Conservation (phyloP, 1,140 invertebrate species). For the Branchinecta lynchi region DNA sequence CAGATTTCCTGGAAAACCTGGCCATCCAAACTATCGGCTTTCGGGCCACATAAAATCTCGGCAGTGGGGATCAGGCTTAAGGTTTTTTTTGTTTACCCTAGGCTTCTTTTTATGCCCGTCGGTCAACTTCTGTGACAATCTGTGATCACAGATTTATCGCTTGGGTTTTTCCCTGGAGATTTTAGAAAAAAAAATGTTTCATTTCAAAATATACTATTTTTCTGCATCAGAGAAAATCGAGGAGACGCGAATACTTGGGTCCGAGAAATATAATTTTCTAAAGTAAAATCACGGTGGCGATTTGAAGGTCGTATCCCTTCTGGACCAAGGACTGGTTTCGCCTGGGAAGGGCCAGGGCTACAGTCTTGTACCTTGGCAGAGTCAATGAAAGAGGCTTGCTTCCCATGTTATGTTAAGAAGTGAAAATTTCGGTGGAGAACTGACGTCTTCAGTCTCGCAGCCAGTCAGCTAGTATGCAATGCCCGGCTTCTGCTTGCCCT, state of each 20-base stretch:
- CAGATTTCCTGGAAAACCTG: too few relatives aligned
- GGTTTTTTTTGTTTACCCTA: not conserved
- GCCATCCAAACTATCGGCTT: not conserved
- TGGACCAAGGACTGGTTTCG: not conserved
- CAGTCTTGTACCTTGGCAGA: not conserved
- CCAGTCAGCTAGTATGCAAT: too few relatives aligned
- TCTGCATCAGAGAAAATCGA: not conserved
- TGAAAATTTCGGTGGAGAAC: too few relatives aligned
- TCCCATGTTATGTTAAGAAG: too few relatives aligned
- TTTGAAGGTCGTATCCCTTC: not conserved
- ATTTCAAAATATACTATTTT: not conserved
- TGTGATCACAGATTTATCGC: not conserved
- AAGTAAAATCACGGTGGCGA: not conserved
- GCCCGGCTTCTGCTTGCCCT: too few relatives aligned
- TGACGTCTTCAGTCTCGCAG: too few relatives aligned
- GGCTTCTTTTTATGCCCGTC: not conserved
- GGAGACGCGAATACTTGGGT: too few relatives aligned
- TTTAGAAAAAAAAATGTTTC: not conserved
- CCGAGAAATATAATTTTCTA: not conserved
- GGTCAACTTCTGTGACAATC: not conserved
- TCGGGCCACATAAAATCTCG: not conserved
- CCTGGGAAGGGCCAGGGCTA: not conserved
- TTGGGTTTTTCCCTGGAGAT: not conserved
- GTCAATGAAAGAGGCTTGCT: not conserved
- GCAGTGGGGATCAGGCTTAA: not conserved